A percentile compares a stretch with the other conserved stretches of the same genome.
Evolutionary conservation across 1,140 invertebrate genomes (phyloP).

Genomic region (Apis dorsata): DNA sequence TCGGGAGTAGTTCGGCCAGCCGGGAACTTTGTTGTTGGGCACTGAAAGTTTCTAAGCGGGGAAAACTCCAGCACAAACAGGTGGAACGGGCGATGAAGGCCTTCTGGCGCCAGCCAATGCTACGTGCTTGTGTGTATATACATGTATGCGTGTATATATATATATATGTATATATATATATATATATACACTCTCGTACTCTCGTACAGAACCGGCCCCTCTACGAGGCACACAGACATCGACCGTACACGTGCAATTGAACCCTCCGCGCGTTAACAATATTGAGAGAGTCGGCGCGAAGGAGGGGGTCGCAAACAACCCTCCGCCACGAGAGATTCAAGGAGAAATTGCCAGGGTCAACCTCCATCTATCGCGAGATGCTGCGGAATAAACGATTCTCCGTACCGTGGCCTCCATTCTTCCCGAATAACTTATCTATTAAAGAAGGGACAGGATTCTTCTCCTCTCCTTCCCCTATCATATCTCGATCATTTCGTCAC

Average conservation of each 20-base stretch:
- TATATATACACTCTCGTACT: neutral
- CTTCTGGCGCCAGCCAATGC: conserved; percentile 67
- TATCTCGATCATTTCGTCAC: no score
- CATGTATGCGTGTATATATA: neutral
- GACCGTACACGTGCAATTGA: conserved; percentile 32
- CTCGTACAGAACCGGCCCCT: neutral
- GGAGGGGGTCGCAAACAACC: conserved; percentile 52
- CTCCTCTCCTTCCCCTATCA: no score
- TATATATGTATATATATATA: neutral
- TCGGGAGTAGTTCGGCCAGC: conserved; percentile 66
- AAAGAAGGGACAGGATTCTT: no score
- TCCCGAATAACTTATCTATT: neutral
- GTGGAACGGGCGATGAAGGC: conserved; percentile 67
- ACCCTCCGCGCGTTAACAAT: conserved; percentile 64
- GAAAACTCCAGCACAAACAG: conserved; percentile 70
- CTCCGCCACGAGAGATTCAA: conserved; percentile 49
- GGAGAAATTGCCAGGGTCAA: conserved; percentile 66
- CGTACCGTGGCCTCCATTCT: neutral
- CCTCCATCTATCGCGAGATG: conserved; percentile 37
- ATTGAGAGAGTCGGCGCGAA: conserved; percentile 50
- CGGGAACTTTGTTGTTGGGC: conserved; percentile 66
- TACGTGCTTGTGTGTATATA: neutral
- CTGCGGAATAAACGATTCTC: conserved; percentile 52
- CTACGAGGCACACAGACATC: conserved; percentile 12
- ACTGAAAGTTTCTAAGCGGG: conserved; percentile 64